Evolutionary conservation across 1,140 invertebrate species (phyloP).

Genomic region (Drosophila teissieri): DNA sequence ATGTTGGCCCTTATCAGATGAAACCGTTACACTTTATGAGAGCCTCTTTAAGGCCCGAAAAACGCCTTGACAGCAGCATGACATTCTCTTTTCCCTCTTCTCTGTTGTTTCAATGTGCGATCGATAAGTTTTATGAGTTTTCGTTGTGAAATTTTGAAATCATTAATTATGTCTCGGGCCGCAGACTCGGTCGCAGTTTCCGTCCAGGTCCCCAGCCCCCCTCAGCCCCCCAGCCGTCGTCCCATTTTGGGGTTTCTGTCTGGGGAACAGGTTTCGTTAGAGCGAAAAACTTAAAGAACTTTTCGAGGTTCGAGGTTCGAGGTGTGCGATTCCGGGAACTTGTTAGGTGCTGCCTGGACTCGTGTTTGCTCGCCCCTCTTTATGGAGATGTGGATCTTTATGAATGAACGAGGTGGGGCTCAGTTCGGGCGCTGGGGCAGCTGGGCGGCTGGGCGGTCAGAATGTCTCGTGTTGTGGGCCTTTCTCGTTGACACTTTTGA

Average conservation of each 20-base stretch:
- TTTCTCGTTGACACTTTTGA: constrained; percentile 47
- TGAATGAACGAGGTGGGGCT: constrained; percentile 57
- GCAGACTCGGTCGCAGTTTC: constrained; percentile 5
- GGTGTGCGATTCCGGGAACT: constrained; percentile 65
- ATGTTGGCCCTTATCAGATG: not conserved
- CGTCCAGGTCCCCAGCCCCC: not conserved
- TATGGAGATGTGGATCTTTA: constrained; percentile 70
- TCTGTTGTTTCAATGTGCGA: constrained; percentile 27
- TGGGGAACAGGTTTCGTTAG: constrained; percentile 57
- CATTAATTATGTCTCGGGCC: constrained; percentile 67
- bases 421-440: not conserved
- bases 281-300: constrained; percentile 48
- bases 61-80: constrained; percentile 28
- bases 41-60: constrained; percentile 10
- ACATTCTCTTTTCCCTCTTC: constrained; percentile 31
- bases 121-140: constrained; percentile 66
- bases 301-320: constrained; percentile 28
- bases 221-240: not conserved
- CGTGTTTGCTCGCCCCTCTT: constrained; percentile 22
- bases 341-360: constrained; percentile 54
- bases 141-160: constrained; percentile 69
- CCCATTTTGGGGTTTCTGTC: constrained; percentile 11
- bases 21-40: not conserved
- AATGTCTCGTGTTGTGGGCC: constrained; percentile 28
- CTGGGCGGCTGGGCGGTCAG: not conserved